Conservation (phyloP, 2,797 vertebrate species). For the Silurus aristotelis region DNA sequence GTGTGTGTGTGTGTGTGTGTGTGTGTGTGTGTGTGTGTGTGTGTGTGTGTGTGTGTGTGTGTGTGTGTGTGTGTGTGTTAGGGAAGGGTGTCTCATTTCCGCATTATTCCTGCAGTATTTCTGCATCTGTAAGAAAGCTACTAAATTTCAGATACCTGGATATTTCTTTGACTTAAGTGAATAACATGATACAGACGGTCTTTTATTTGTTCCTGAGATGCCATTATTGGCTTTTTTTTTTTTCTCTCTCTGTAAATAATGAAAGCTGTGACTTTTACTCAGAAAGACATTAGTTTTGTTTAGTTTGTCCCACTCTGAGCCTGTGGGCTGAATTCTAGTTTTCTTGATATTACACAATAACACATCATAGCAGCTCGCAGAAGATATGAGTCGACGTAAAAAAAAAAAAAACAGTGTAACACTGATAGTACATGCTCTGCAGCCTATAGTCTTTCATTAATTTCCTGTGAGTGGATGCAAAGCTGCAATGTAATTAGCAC, state of each 20-base stretch:
- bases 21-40: constrained; percentile 17
- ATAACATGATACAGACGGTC: constrained; percentile 24
- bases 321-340: constrained; percentile 30
- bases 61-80: background rate
- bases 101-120: constrained; percentile 10
- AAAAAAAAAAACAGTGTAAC: constrained; percentile 26
- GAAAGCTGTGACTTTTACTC: constrained; percentile 42
- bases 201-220: constrained; percentile 12
- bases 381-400: background rate
- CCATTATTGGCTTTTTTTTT: constrained; percentile 31
- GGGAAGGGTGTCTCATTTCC: constrained; percentile 18
- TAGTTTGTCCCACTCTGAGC: constrained; percentile 5
- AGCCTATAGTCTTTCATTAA: background rate
- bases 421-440: background rate
- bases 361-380: background rate
- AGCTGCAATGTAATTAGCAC: background rate
- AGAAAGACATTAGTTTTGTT: constrained; percentile 43
- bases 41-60: constrained; percentile 20
- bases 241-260: constrained; percentile 11
- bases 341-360: constrained; percentile 43
- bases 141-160: background rate
- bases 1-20: constrained; percentile 14
- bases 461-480: constrained; percentile 16
- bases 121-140: constrained; percentile 1
- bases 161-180: background rate